phyloP scores from a whole-genome alignment of 1,140 invertebrate genomes.

The Helicoverpa armigera region DNA sequence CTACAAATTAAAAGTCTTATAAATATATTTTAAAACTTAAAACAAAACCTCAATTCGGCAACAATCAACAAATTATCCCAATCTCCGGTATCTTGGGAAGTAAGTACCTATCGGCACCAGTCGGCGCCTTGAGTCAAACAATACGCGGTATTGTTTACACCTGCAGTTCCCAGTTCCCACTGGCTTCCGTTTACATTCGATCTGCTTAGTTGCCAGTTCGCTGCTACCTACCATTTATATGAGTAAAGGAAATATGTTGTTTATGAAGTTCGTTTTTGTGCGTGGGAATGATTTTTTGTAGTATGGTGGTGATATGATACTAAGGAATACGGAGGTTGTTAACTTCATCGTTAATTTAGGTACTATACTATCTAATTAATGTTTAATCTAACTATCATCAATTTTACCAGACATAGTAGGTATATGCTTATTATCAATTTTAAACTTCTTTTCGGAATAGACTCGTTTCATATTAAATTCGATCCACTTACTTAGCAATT shows the following conservation, averaged over 20 bases:
- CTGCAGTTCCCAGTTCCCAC: neutral
- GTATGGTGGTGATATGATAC: too few species aligned
- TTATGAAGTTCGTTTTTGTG: too few species aligned
- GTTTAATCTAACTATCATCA: too few species aligned
- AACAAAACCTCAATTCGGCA: neutral
- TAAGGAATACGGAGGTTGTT: too few species aligned
- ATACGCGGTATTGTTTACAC: neutral
- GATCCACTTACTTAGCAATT: neutral
- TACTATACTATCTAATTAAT: too few species aligned
- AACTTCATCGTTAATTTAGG: too few species aligned
- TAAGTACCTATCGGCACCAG: slow-evolving; percentile 18
- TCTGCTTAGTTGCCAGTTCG: neutral
- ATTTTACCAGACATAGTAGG: too few species aligned
- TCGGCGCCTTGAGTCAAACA: neutral
- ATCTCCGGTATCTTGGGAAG: neutral
- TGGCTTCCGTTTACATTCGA: slow-evolving; percentile 28
- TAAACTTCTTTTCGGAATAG: too few species aligned
- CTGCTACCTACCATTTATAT: neutral
- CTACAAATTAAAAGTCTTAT: too few species aligned
- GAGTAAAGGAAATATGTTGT: neutral
- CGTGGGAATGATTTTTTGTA: too few species aligned
- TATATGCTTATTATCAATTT: too few species aligned
- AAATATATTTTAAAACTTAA: too few species aligned
- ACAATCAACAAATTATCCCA: neutral
- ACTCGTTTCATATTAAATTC: neutral